Percentiles rank a stretch among this genome's conserved stretches.
Evolutionary conservation across 2,113 vertebrate species (phyloP).

Genomic region (Erpornis zantholeuca): DNA sequence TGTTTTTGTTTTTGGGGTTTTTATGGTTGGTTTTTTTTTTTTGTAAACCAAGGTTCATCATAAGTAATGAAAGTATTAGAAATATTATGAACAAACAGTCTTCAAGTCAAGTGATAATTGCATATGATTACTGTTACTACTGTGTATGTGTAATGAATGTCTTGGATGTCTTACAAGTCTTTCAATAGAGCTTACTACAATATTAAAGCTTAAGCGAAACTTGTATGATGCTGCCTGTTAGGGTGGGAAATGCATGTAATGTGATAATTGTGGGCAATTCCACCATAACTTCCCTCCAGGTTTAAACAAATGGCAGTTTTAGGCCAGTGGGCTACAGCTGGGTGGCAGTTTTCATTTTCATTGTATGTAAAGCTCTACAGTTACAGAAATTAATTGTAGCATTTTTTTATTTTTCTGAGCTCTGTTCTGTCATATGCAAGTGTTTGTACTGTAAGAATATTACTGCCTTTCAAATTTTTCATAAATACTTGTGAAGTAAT

Average conservation of each 20-base stretch:
- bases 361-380: slow-evolving; percentile 1
- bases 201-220: not conserved
- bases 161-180: not conserved
- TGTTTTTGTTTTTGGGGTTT: not conserved
- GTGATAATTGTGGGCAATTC: not conserved
- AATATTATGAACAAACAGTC: not conserved
- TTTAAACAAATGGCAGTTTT: not conserved
- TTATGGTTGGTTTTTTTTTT: not conserved
- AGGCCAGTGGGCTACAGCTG: not conserved
- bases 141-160: not conserved
- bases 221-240: not conserved
- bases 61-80: not conserved
- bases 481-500: slow-evolving; percentile 50
- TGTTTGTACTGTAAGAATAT: slow-evolving; percentile 53
- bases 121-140: not conserved
- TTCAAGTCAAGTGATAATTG: not conserved
- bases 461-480: slow-evolving; percentile 47
- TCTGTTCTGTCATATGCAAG: slow-evolving; percentile 27
- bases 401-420: not conserved
- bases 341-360: not conserved
- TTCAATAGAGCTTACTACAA: not conserved
- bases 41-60: not conserved
- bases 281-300: not conserved
- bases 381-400: not conserved
- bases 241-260: not conserved